Base-by-base conservation (phyloP, 92 coral and sea anemone genomes). In the Porites lobata region DNA sequence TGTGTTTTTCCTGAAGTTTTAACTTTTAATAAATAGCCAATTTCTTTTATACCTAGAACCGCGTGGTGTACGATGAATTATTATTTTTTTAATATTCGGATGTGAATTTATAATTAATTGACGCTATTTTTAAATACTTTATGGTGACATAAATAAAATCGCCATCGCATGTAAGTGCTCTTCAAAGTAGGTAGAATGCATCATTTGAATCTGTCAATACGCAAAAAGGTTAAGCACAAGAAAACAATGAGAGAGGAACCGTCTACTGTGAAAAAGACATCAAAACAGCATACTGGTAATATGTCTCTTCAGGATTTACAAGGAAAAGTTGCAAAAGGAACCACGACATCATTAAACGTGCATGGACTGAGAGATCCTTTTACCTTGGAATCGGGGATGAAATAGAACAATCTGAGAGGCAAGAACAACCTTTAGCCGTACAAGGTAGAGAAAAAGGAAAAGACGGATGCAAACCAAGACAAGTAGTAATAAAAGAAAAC, bases 201-300 rank as follows among this genome's bases (percentile, higher is more conserved):
- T n/a, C n/a, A n/a, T n/a, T n/a, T n/a, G n/a, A n/a, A n/a, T n/a
- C n/a, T n/a, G n/a, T n/a, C n/a, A n/a, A n/a, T n/a, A n/a, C n/a
- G n/a, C n/a, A n/a, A n/a, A n/a, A n/a, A n/a, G n/a, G n/a, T n/a
- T n/a, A n/a, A n/a, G n/a, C n/a, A n/a, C n/a, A n/a, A n/a, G n/a
- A 21, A 29, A 43, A 83, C 74, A 26, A 83, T 83, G 71, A 58
- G 47, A 29, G 69, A 57, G 32, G 67, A 82, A 13, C 29, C 56
- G 43, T 4, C 62, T 72, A 19, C 47, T 3, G 57, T 3, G n/a
- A 81, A 81, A 13, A 73, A 56, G 7, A 14, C 59, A 50, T 72
- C 78, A 20, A 70, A 72, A 38, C 50, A 19, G 22, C 1, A 19
- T 21, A 20, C 61, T 47, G 59, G n/a, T n/a, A 26, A 19, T 5